phyloP scores from a whole-genome alignment of 2,113 vertebrate species.

The Fukomys damarensis region DNA sequence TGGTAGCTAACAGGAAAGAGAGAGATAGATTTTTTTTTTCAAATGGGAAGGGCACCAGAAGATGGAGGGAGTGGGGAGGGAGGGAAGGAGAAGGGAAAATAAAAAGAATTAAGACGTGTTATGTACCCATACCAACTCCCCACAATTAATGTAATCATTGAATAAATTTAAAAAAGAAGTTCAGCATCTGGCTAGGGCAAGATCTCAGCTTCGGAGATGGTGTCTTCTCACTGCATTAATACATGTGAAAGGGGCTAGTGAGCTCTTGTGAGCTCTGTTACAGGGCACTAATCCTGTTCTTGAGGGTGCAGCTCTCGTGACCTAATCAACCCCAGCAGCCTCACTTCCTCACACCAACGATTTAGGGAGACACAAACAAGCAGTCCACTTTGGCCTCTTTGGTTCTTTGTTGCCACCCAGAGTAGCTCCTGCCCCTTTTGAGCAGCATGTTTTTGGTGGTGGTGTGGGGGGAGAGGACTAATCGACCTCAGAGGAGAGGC shows the following conservation, averaged over 20 bases:
- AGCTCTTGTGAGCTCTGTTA: background rate
- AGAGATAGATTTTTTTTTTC: background rate
- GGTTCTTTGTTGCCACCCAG: background rate
- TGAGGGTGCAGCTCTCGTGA: background rate
- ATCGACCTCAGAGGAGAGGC: too few relatives aligned
- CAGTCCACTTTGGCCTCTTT: background rate
- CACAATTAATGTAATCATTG: background rate
- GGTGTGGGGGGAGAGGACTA: background rate
- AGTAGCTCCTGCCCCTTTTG: background rate
- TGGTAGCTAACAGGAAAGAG: background rate
- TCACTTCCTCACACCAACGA: too few relatives aligned
- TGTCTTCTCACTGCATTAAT: background rate
- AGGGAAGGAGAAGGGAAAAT: background rate
- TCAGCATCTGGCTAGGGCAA: background rate
- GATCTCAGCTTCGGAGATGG: background rate
- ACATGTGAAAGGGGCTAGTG: too few relatives aligned
- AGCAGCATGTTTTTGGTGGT: rapidly evolving
- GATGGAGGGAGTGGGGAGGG: background rate
- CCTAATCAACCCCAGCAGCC: background rate
- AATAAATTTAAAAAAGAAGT: background rate
- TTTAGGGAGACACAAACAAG: background rate
- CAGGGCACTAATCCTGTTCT: background rate
- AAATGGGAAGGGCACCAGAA: background rate
- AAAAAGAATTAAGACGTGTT: background rate
- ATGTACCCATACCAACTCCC: background rate